Evolutionary conservation across 2,797 vertebrate genomes (phyloP), one percentile per base, ranked within the genome.

Genomic region (Paedocypris micromegethes): DNA sequence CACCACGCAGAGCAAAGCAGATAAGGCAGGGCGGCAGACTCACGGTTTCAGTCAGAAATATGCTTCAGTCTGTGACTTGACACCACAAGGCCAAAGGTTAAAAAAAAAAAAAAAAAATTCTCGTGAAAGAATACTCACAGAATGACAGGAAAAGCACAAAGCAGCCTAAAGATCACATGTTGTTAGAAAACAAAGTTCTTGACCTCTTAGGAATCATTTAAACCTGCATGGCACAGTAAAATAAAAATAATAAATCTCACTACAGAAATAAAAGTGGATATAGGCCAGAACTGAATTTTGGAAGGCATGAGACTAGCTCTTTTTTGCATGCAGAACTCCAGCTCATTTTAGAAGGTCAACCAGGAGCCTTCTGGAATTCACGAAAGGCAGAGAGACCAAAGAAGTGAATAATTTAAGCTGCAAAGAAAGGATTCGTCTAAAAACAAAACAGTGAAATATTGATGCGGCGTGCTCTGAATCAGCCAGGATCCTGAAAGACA

Each of bases 21-120:
- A 68, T 75, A 77, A 79, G 77, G 73, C 76, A 75, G 58, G 61
- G 72, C 49, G 70, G 72, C 70, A 45, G 69, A 77, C 66, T 51
- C 66, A 56, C 64, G 52, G 68, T 73, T 68, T 45, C 49, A 68
- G 61, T 65, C 44, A 40, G 68, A 58, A 73, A 65, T 42, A 62
- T 41, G 58, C 51, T 54, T 43, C 55, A 58, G 52, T 49, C 53
- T 58, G 45, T 60, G 61, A 41, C 45, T 65, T 63, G 58, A 44
- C 64, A 70, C 46, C 5, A 66, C 44, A 44, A 60, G 45, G 49
- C 56, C 47, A 65, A 46, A 62, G 65, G 54, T 55, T 50, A 45
- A 52, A 51, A 59, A 65, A 42, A 57, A 37, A 9, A 37, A 9
- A 39, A 63, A 42, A 64, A 62, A 56, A 8, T 58, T 45, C 66